Base-by-base conservation (phyloP, 2,797 vertebrate species). In the Decapterus maruadsi region DNA sequence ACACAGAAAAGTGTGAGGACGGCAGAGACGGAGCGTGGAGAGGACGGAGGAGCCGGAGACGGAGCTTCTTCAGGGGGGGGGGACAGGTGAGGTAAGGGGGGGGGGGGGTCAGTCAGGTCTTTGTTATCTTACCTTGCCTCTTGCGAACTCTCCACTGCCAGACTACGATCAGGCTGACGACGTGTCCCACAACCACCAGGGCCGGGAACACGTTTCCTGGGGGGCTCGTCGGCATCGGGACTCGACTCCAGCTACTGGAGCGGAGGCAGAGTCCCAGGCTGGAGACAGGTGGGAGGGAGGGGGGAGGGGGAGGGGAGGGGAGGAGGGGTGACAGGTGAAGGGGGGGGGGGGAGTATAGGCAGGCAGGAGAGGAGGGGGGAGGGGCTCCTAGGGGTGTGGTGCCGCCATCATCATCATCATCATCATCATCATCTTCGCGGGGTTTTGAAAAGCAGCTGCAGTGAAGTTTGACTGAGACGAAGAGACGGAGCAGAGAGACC, bases 141-240 rank as follows among this genome's bases (percentile, higher is more conserved):
- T 67, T 89, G 67, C 92, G 91, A 43, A 89, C 82, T 75, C 94
- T 93, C 96, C 96, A 96, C 90, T 91, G 92, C 97, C 96, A 97
- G 8, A 94, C 95, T 0, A 90, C 87, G 62, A 95, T 87, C 79
- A 97, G 81, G 12, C 95, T 96, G 29, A 96, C 86, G 4, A 96
- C 83, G 65, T 97, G 97, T 4, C 95, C 96, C 93, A 89, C 88
- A 48, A 96, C 95, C 94, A 97, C 97, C 90, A 97, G 92, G 85
- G 95, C 88, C 26, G 97, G 96, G 93, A 97, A 96, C 74, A 96
- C 92, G 69, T 88, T 88, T 92, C 94, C 95, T 76, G 93, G 90
- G 87, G 95, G 92, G 90, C 91, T 94, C 66, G 93, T 87, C 91
- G 94, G 90, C 94, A 94, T 95, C 75, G 74, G 92, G n/a, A n/a